Conservation (phyloP, 2,888 invertebrate genomes). For the Himalopsyche anomala region DNA sequence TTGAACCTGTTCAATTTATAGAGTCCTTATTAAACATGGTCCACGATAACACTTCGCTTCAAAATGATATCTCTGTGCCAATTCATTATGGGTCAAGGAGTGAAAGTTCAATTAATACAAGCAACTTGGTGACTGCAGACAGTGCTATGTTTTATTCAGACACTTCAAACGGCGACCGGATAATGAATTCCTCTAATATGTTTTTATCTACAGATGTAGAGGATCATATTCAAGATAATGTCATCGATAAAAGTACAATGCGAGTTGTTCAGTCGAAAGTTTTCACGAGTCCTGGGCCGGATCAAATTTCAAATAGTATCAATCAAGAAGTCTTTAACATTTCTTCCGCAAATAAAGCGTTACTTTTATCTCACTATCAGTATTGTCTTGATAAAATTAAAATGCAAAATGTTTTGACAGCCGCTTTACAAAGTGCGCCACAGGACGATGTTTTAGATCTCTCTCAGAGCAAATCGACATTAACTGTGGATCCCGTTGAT, state of each 20-base stretch:
- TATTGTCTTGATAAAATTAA: not conserved
- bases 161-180: not conserved
- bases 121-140: not conserved
- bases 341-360: conserved; percentile 14
- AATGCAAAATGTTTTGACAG: not conserved
- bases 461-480: not conserved
- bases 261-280: too few relatives aligned
- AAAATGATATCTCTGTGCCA: not conserved
- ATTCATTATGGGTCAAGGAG: not conserved
- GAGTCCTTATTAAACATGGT: not conserved
- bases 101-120: not conserved
- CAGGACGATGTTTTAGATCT: not conserved
- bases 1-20: not conserved
- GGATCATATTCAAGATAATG: not conserved
- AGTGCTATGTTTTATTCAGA: not conserved
- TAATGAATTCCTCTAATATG: not conserved
- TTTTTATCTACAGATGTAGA: not conserved
- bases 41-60: not conserved
- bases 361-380: not conserved
- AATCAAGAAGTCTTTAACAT: conserved; percentile 41
- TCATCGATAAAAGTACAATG: not conserved
- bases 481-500: too few relatives aligned
- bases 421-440: not conserved
- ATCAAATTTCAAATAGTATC: not conserved
- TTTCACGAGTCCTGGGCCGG: not conserved